Conservation (phyloP, 2,888 invertebrate species). For the Cheilosia vernalis region DNA sequence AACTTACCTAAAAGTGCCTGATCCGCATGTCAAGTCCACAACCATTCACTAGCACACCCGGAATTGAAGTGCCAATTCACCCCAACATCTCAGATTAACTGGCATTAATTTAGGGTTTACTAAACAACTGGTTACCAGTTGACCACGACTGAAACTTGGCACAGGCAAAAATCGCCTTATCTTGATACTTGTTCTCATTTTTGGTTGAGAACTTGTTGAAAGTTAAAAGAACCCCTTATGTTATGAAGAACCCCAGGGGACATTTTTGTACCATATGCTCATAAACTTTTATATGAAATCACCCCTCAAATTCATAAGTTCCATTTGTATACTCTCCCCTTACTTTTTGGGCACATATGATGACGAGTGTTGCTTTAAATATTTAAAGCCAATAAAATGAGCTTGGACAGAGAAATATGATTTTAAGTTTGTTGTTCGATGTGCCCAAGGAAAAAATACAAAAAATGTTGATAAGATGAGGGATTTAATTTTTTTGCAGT, state of each 20-base stretch:
- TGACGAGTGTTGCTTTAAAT: slow-evolving; percentile 11
- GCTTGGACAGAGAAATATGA: background rate
- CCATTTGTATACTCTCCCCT: slow-evolving; percentile 13
- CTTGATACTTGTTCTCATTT: slow-evolving; percentile 22
- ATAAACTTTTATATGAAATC: slow-evolving; percentile 35
- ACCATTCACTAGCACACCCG: background rate
- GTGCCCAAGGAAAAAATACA: too few species aligned
- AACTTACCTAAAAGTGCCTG: background rate
- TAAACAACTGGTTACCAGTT: slow-evolving; percentile 36
- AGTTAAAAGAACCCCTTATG: slow-evolving; percentile 41
- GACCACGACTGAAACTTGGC: slow-evolving; percentile 23
- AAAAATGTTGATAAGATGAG: too few species aligned
- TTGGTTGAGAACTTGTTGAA: slow-evolving; percentile 47
- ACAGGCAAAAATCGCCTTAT: slow-evolving; percentile 11
- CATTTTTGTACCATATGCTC: slow-evolving; percentile 58
- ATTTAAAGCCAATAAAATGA: slow-evolving; percentile 8
- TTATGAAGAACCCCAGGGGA: slow-evolving; percentile 31
- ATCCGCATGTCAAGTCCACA: slow-evolving; percentile 12
- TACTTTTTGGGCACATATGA: background rate
- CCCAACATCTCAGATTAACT: slow-evolving; percentile 31
- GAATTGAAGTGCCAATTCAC: slow-evolving; percentile 11
- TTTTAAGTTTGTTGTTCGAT: too few species aligned
- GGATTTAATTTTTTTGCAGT: too few species aligned
- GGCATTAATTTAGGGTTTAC: slow-evolving; percentile 13
- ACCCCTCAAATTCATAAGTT: slow-evolving; percentile 31